These are phyloP conservation scores for Mythimna albipuncta DNA, from an alignment of 2,888 invertebrate genomes.

Conservation along the genomic window DNA sequence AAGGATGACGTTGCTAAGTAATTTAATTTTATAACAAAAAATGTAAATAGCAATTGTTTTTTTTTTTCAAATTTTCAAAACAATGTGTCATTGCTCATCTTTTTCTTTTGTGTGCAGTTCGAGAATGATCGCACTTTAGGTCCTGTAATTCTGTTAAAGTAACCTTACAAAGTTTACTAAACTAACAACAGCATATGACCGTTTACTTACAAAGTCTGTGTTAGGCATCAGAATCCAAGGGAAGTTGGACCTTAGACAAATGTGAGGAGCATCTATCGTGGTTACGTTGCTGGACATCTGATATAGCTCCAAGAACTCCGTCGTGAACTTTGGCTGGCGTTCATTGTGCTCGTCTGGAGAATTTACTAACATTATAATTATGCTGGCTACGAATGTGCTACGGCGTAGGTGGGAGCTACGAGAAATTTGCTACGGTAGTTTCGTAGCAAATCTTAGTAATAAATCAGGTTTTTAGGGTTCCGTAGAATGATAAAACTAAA, in stretches of 20 bases:
- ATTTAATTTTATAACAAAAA: no score
- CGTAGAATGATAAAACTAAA: no score
- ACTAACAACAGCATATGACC: background rate
- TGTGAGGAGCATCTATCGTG: constrained; percentile 81
- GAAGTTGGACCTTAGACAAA: constrained; percentile 83
- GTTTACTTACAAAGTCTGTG: constrained; percentile 82
- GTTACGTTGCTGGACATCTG: constrained; percentile 83
- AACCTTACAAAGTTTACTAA: background rate
- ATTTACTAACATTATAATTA: constrained; percentile 19
- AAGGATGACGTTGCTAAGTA: no score
- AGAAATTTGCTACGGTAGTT: background rate
- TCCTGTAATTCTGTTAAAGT: no score
- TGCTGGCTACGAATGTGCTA: constrained; percentile 8
- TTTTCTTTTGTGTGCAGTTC: no score
- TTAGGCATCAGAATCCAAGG: constrained; percentile 89
- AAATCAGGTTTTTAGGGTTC: background rate
- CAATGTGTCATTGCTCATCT: no score
- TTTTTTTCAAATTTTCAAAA: no score
- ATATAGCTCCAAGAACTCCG: constrained; percentile 83
- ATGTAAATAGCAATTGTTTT: no score
- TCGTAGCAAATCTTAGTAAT: background rate
- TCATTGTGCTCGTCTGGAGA: constrained; percentile 81
- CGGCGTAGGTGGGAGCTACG: constrained; percentile 24
- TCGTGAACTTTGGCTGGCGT: constrained; percentile 83
- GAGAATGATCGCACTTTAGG: no score